These are phyloP conservation scores for Osmoderma eremita DNA, from an alignment of 2,888 invertebrate species.

Conservation along the genomic window DNA sequence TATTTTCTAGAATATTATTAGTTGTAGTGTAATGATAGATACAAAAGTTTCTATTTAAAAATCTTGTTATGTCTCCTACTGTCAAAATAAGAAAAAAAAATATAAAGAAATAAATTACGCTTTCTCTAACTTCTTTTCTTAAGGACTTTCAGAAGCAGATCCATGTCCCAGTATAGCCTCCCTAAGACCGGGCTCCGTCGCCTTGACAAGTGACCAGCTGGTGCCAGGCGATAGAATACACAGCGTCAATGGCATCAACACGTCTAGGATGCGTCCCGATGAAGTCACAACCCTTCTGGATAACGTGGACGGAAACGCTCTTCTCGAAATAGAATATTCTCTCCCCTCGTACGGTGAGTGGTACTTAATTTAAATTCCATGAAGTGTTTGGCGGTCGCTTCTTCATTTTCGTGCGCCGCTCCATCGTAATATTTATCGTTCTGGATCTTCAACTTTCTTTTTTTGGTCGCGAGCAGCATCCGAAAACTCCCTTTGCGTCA, in stretches of 20 bases:
- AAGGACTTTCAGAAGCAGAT: constrained; percentile 77
- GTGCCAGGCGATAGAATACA: constrained; percentile 83
- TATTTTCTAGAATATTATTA: too few relatives aligned
- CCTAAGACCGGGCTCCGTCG: constrained; percentile 76
- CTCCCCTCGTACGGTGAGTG: constrained; percentile 78
- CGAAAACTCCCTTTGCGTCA: constrained; percentile 78
- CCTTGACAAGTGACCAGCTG: constrained; percentile 79
- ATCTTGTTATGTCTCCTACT: too few relatives aligned
- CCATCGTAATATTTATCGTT: neutral
- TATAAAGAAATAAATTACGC: too few relatives aligned
- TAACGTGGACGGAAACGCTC: constrained; percentile 78
- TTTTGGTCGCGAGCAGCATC: constrained; percentile 64
- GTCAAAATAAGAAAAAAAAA: too few relatives aligned
- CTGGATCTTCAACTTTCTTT: neutral
- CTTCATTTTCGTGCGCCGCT: constrained; percentile 21
- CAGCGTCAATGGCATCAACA: constrained; percentile 84
- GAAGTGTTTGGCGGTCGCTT: neutral
- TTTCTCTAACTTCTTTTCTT: constrained; percentile 47
- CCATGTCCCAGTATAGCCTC: constrained; percentile 74
- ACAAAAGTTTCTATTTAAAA: too few relatives aligned
- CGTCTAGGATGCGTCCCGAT: constrained; percentile 78
- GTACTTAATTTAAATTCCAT: constrained; percentile 57
- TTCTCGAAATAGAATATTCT: constrained; percentile 86
- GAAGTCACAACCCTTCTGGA: constrained; percentile 80
- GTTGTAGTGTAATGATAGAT: too few relatives aligned